A percentile compares a stretch with the other conserved stretches of the same genome.
phyloP scores from a whole-genome alignment of 2,113 vertebrate genomes.

The Pogona vitticeps region DNA sequence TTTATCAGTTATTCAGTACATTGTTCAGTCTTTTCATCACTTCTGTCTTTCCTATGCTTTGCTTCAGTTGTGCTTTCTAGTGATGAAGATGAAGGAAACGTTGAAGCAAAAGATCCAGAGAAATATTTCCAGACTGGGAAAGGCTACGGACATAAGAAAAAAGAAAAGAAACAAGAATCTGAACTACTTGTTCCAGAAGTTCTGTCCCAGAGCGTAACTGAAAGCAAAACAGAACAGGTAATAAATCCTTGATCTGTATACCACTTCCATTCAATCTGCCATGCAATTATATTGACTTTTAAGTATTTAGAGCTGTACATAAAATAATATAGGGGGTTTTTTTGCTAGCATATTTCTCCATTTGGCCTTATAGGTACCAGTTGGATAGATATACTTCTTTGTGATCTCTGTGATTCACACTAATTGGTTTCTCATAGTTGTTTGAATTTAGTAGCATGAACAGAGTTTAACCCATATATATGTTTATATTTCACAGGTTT shows the following conservation, averaged over 20 bases:
- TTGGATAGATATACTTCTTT: neutral
- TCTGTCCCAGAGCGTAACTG: conserved; percentile 16
- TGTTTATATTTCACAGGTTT: conserved; percentile 57
- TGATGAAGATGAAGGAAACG: conserved; percentile 78
- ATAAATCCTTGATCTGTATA: neutral
- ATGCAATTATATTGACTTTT: neutral
- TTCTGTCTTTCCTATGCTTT: conserved; percentile 28
- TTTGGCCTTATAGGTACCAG: neutral
- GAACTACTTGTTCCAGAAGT: conserved; percentile 44
- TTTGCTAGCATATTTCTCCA: neutral
- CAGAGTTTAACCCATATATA: neutral
- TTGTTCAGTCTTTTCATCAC: neutral
- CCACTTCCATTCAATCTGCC: neutral
- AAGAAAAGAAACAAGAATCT: conserved; percentile 45
- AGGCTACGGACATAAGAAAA: conserved; percentile 14
- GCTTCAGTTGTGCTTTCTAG: conserved; percentile 82
- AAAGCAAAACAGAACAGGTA: conserved; percentile 63
- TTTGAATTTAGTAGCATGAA: neutral
- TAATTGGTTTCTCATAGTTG: neutral
- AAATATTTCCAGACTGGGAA: conserved; percentile 49
- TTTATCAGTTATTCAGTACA: neutral
- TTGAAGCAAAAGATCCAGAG: conserved; percentile 54
- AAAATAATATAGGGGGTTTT: neutral
- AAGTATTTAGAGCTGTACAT: neutral
- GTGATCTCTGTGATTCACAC: neutral